Conservation (phyloP, 2,113 vertebrate genomes). For the Myiozetetes cayanensis region DNA sequence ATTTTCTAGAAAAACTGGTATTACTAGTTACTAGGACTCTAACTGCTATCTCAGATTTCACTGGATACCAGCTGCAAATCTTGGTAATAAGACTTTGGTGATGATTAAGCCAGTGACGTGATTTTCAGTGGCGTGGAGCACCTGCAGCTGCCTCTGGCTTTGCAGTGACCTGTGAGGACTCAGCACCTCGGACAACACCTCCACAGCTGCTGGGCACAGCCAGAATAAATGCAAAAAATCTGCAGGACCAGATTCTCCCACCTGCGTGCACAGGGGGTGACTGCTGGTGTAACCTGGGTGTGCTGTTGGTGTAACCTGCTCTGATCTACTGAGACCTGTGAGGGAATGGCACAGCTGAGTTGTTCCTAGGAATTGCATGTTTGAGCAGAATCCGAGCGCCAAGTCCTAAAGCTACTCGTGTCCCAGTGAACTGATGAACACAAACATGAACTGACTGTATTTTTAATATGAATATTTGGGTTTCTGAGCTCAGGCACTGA, state of each 20-base stretch:
- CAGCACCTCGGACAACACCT: constrained; percentile 65
- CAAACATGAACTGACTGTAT: not conserved
- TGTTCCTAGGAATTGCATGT: not conserved
- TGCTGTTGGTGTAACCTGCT: not conserved
- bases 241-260: accelerated
- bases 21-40: constrained; percentile 14
- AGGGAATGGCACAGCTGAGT: not conserved
- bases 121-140: not conserved
- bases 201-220: not conserved
- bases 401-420: not conserved
- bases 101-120: constrained; percentile 11
- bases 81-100: not conserved
- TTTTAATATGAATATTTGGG: not conserved
- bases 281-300: not conserved
- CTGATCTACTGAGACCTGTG: not conserved
- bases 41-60: constrained; percentile 38
- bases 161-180: not conserved
- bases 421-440: not conserved
- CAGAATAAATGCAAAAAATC: accelerated
- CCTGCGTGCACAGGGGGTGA: accelerated
- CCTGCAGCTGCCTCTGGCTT: not conserved
- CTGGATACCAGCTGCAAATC: constrained; percentile 3
- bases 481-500: constrained; percentile 5
- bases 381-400: not conserved
- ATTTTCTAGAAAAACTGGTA: constrained; percentile 67